Evolutionary conservation across 2,888 invertebrate species (phyloP).

Genomic region (Hirtodrosophila trivittata): DNA sequence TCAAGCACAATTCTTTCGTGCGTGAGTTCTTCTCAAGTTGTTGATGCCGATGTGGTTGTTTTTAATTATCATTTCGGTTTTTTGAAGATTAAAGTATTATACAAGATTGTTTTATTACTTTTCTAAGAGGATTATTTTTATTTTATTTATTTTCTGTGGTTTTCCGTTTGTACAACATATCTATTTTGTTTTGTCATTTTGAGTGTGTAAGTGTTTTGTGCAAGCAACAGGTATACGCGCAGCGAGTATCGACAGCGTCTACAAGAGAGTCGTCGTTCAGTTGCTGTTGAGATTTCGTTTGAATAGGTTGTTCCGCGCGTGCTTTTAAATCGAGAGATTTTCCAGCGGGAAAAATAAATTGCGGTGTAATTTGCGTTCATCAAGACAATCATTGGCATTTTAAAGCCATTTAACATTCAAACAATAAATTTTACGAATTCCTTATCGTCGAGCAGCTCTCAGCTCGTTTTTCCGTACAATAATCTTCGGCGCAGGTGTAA

Average conservation of each 20-base stretch:
- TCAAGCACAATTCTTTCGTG: conserved; percentile 11
- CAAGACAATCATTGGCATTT: conserved; percentile 9
- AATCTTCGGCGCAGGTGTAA: conserved; percentile 51
- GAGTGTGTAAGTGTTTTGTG: conserved; percentile 1
- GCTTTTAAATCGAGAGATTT: conserved; percentile 16
- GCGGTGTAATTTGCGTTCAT: not conserved
- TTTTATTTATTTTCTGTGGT: not conserved
- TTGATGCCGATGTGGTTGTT: conserved; percentile 19
- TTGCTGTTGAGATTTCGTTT: conserved; percentile 57
- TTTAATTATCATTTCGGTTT: too few species aligned
- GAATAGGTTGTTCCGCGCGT: conserved; percentile 55
- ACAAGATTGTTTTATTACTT: too few species aligned
- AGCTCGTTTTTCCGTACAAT: conserved; percentile 12
- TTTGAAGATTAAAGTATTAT: too few species aligned
- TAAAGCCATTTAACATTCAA: conserved; percentile 16
- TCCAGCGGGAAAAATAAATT: conserved; percentile 60
- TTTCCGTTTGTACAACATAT: not conserved
- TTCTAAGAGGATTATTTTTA: too few species aligned
- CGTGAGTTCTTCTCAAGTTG: conserved; percentile 33
- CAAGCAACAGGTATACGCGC: conserved; percentile 47
- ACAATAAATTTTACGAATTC: conserved; percentile 7
- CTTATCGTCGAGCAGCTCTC: conserved; percentile 1
- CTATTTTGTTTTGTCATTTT: not conserved
- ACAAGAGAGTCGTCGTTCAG: conserved; percentile 42
- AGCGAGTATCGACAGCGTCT: conserved; percentile 40